phyloP scores from a whole-genome alignment of 2,888 invertebrate species.

The Hololepta plana region DNA sequence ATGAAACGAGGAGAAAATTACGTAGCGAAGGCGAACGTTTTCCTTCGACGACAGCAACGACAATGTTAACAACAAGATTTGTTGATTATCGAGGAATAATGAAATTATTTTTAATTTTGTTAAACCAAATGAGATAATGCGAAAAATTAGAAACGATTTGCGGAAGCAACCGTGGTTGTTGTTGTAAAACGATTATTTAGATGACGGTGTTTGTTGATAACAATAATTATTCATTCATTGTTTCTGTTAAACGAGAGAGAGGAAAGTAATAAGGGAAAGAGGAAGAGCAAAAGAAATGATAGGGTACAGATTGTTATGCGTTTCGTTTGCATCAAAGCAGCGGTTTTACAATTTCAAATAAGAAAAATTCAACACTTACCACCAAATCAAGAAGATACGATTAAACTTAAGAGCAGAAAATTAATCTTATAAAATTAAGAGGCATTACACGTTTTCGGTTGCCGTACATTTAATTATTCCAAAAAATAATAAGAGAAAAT shows the following conservation, averaged over 20 bases:
- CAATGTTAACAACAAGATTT: too few species aligned
- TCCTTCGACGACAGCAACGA: constrained; percentile 8
- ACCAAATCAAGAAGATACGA: constrained; percentile 5
- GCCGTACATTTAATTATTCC: too few species aligned
- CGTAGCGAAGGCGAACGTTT: constrained; percentile 6
- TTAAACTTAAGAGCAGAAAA: too few species aligned
- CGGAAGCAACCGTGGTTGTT: constrained; percentile 14
- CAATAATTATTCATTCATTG: constrained; percentile 18
- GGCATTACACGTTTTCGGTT: constrained; percentile 3
- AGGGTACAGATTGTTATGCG: too few species aligned
- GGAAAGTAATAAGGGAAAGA: constrained; percentile 6
- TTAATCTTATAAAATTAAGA: too few species aligned
- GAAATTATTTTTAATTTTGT: constrained; percentile 2
- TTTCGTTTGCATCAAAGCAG: constrained; percentile 27
- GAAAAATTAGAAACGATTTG: too few species aligned
- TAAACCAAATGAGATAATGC: too few species aligned
- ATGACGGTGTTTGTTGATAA: constrained; percentile 30
- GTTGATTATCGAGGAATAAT: too few species aligned
- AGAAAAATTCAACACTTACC: too few species aligned
- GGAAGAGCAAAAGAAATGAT: constrained; percentile 4
- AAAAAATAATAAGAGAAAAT: too few species aligned
- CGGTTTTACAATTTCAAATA: constrained; percentile 12
- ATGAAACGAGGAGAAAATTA: constrained; percentile 1
- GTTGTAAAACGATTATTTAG: constrained; percentile 15
- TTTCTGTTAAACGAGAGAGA: constrained; percentile 15